These are phyloP conservation scores for Trachelipus rathkii DNA, from an alignment of 1,140 invertebrate species.

Conservation along the genomic window DNA sequence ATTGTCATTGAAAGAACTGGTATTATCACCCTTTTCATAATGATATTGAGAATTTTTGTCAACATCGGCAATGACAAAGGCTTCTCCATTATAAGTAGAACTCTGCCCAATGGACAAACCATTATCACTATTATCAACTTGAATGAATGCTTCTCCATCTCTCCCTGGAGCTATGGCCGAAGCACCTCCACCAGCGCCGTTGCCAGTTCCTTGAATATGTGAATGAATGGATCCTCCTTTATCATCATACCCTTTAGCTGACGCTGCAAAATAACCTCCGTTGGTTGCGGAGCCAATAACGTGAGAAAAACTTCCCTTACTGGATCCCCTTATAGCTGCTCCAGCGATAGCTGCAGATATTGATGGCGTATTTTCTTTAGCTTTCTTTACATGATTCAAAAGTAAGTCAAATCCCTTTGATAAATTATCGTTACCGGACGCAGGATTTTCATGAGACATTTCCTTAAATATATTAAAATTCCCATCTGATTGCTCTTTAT, in stretches of 20 bases:
- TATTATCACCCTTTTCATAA: background rate
- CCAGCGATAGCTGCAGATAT: conserved; percentile 1
- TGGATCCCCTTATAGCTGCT: background rate
- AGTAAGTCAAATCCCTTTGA: background rate
- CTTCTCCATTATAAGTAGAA: background rate
- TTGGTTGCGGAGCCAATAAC: background rate
- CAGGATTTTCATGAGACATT: background rate
- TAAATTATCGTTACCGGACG: background rate
- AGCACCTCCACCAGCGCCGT: background rate
- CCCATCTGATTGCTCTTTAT: background rate
- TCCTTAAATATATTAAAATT: background rate
- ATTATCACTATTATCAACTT: background rate
- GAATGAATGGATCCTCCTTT: background rate
- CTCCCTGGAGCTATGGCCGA: background rate
- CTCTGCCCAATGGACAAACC: background rate
- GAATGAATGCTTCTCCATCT: background rate
- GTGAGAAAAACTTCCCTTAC: background rate
- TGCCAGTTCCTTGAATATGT: background rate
- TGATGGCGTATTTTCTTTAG: background rate
- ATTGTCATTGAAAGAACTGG: background rate
- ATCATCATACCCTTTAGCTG: background rate
- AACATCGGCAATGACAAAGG: background rate
- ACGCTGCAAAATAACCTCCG: background rate
- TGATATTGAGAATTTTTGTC: background rate
- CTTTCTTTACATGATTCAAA: background rate